Percentiles rank a stretch among this genome's conserved stretches.
phyloP scores from a whole-genome alignment of 2,113 vertebrate genomes.

The Numenius arquata region DNA sequence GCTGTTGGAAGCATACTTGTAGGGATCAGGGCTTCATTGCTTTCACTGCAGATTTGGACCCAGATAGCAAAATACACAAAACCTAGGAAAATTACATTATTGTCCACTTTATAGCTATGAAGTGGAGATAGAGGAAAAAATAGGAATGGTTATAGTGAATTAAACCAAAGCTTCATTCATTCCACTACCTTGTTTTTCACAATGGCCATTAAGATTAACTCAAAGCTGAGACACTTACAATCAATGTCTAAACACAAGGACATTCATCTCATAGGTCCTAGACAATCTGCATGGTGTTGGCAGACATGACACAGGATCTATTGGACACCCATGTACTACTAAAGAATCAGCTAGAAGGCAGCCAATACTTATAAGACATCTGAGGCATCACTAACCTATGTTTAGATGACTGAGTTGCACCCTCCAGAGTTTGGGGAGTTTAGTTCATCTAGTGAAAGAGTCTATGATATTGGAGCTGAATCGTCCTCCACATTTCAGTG shows the following conservation, averaged over 20 bases:
- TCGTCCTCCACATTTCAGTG: not conserved
- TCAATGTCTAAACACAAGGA: not conserved
- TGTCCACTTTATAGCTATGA: not conserved
- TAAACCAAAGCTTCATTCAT: not conserved
- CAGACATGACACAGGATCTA: not conserved
- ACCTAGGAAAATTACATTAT: not conserved
- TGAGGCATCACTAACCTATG: not conserved
- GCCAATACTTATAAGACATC: not conserved
- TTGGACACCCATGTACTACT: not conserved
- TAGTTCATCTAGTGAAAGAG: not conserved
- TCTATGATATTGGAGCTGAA: not conserved
- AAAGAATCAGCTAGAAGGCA: not conserved
- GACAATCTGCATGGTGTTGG: too few relatives aligned
- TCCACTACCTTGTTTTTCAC: not conserved
- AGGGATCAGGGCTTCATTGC: not conserved
- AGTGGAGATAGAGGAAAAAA: not conserved
- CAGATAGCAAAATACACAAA: not conserved
- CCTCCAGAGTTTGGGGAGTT: not conserved
- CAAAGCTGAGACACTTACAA: not conserved
- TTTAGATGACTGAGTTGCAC: not conserved
- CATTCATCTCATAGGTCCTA: too few relatives aligned
- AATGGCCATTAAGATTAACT: not conserved
- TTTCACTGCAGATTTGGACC: not conserved
- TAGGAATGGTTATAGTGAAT: not conserved
- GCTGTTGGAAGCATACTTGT: not conserved